Base-by-base conservation (phyloP, 1,140 invertebrate genomes). In the Macrobrachium rosenbergii region DNA sequence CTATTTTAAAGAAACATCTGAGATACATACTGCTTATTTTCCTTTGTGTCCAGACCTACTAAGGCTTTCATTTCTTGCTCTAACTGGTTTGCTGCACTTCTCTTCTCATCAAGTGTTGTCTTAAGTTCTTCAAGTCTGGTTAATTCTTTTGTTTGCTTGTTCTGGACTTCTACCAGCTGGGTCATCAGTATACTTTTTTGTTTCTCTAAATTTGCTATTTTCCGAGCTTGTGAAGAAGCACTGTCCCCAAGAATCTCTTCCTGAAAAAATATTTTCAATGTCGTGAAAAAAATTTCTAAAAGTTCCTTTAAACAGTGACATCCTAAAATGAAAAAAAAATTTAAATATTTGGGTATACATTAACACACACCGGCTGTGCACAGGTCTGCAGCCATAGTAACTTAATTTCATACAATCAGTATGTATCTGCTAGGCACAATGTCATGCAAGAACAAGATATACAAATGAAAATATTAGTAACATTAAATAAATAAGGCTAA, bases 31-130 rank as follows among this genome's bases (percentile, higher is more conserved):
- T 75, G 81, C 17, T 62, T 45, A 23, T 63, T 87, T 64, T 80
- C 77, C 58, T 58, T 62, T 58, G 77, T 59, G 59, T 80, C 77
- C 7, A 80, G 12, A 23, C 59, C 59, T 23, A n/a, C 77, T 8
- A 80, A 28, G 10, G 23, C 59, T 14, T 62, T 45, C 21, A 80
- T 80, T 23, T 80, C 77, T 60, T 60, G n/a, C 23, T 80, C 77
- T 6, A 82, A 17, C 52, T 63, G 17, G 69, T 67, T 81, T 79
- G 82, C 88, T 80, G 92, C 92, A 45, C 89, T 90, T 82, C 91
- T 89, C 19, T 92, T 91, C 83, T 93, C 88, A 60, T 91, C 63
- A 73, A 91, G 78, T 67, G 86, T 90, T 23, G 81, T 23, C 14
- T 21, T 64, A 59, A 78, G 21, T 67, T 81, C 73, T 62, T 75